These are phyloP conservation scores for Polypedilum vanderplanki DNA, from an alignment of 1,140 invertebrate genomes.

Conservation along the genomic window DNA sequence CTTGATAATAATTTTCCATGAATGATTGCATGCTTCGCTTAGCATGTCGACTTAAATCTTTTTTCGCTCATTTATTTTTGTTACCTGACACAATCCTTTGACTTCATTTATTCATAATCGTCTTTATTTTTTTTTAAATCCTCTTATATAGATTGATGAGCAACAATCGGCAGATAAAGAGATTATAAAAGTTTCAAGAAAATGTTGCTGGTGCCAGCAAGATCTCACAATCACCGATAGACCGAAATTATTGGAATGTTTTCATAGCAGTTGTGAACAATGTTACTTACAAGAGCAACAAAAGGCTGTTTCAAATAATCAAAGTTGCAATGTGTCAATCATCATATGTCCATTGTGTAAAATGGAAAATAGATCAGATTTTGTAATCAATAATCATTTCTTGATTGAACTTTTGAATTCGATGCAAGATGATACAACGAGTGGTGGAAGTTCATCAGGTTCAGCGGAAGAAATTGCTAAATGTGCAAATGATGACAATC, in stretches of 20 bases:
- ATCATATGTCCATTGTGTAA: conserved; percentile 54
- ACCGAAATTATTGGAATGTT: conserved; percentile 75
- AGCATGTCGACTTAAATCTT: no score
- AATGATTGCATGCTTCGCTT: no score
- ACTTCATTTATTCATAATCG: no score
- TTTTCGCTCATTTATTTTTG: no score
- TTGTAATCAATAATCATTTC: conserved; percentile 71
- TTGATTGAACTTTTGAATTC: conserved; percentile 52
- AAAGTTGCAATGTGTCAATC: conserved; percentile 45
- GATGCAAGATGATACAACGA: conserved; percentile 38
- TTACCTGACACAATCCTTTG: no score
- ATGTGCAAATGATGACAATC: conserved; percentile 74
- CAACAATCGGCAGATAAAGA: not conserved
- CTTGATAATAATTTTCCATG: no score
- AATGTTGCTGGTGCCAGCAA: conserved; percentile 64
- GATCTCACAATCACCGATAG: conserved; percentile 52
- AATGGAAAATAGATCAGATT: conserved; percentile 52
- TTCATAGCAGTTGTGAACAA: conserved; percentile 72
- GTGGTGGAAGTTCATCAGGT: conserved; percentile 36
- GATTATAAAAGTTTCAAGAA: conserved; percentile 37
- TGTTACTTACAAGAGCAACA: conserved; percentile 61
- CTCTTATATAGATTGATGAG: not conserved
- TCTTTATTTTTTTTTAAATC: no score
- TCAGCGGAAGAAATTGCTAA: conserved; percentile 35
- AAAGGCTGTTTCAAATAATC: conserved; percentile 48